phyloP scores from a whole-genome alignment of 2,113 vertebrate genomes.

The Neolamprologus fasciatus region DNA sequence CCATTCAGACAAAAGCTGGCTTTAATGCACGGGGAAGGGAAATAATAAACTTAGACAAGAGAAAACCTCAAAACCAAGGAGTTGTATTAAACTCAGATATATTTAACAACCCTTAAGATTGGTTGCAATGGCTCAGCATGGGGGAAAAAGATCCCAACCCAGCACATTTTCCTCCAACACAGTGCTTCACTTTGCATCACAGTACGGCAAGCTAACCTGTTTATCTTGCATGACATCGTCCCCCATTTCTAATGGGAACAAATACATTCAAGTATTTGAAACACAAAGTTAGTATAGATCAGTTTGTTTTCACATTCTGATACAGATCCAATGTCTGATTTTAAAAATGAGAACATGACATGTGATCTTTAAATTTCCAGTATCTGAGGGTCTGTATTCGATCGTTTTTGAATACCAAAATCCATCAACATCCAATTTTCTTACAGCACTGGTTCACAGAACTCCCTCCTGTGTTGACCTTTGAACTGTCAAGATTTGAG shows the following conservation, averaged over 20 bases:
- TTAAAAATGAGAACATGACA: background rate
- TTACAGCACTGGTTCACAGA: constrained; percentile 96
- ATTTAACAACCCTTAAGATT: background rate
- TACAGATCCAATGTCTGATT: background rate
- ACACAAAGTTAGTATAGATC: background rate
- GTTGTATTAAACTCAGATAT: background rate
- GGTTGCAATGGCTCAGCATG: background rate
- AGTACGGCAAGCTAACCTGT: background rate
- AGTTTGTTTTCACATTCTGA: background rate
- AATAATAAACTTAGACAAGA: background rate
- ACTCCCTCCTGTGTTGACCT: constrained; percentile 94
- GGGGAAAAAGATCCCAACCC: background rate
- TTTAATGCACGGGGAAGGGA: background rate
- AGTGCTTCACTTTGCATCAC: background rate
- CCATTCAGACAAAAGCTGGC: background rate
- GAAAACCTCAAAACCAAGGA: background rate
- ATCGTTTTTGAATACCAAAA: accelerated
- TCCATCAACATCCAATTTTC: background rate
- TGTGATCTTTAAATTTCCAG: background rate
- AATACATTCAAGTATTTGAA: background rate
- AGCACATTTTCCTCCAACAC: background rate
- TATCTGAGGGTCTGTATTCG: background rate
- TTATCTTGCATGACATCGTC: background rate
- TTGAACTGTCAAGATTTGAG: constrained; percentile 96
- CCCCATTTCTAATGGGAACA: background rate